Base-by-base conservation (phyloP, 2,797 vertebrate species). In the Anableps anableps region DNA sequence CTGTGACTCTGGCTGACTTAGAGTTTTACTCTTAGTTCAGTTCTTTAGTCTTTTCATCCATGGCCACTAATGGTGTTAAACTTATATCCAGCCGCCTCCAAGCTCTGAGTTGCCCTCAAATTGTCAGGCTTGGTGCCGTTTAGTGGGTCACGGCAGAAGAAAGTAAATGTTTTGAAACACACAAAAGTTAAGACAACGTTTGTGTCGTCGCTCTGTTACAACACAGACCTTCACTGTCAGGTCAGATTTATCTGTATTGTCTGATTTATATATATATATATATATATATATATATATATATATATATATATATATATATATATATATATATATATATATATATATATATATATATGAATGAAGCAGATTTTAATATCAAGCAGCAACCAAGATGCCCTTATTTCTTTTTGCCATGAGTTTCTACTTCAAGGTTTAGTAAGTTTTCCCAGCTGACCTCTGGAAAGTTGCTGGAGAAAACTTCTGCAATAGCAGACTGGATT, bases 401-500 rank as follows among this genome's bases (percentile, higher is more conserved):
- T 71, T 71, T 71, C 43, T 79, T 51, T 60, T 79, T 23, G 47
- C 34, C 23, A 11, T 3, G 72, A 64, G 17, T 74, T 68, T 45
- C 41, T 26, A 45, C 68, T 29, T 71, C 68, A 45, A 71, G 41
- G 41, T 84, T 84, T 13, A 78, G 75, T 70, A 74, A 53, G 53
- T 86, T 88, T 87, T 23, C 31, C 74, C 68, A 50, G 36, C 78
- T 80, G 79, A 85, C 80, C n/a, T 31, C 21, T 78, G 45, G 50
- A 83, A 83, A 77, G 38, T 73, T 72, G 73, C 50, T 62, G n/a
- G 38, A 75, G 48, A 87, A 87, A 74, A 77, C 58, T 75, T 80
- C 51, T 80, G 75, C 83, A 74, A 82, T 71, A 76, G 70, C 80
- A 85, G 73, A 83, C 81, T 86, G 75, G 85, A 80, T 87, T 85